Base-by-base conservation (phyloP, 2,797 vertebrate genomes). In the Enteromius thamalakanensis region DNA sequence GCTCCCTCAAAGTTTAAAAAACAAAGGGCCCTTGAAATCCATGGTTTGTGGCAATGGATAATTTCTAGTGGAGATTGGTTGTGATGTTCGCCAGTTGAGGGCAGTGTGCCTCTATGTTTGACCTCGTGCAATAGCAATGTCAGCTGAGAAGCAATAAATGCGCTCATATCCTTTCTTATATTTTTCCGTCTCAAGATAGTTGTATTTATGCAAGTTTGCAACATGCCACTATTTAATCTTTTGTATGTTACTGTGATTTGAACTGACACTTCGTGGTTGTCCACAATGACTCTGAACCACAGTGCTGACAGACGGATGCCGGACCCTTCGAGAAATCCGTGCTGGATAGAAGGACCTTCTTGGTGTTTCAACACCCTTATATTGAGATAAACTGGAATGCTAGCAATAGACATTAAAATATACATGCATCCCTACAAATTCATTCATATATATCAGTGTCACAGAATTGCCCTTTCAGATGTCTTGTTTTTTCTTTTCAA, bases 61-160 rank as follows among this genome's bases (percentile, higher is more conserved):
- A 58, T n/a, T 10, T 76, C 53, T 40, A n/a, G 40, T n/a, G 14
- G 21, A 17, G 23, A 23, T 34, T n/a, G 23, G 19, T 51, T 79
- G 26, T 51, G 2, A 53, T 69, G 4, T 55, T 32, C 15, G 2
- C 77, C 77, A 79, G 77, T 17, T 51, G 77, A 69, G 77, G 77
- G 64, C 64, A 53, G 77, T 79, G 32, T 68, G 32, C 15, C 62
- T 69, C 47, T 23, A 11, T 19, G 47, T 55, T 69, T 79, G 77
- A 37, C 4, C 12, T 23, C 37, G 4, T 19, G 21, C 12, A 40
- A 8, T 26, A 47, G 17, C 42, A n/a, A 7, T 40, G 29, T 79
- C 64, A 40, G 12, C 29, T 68, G 45, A 11, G 12, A 76, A 42
- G 10, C 58, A 62, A 12, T 47, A 47, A 21, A 42, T 26, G 34